Evolutionary conservation across 2,113 vertebrate genomes (phyloP), one percentile per base, ranked within the genome.

Genomic region (Calypte anna): DNA sequence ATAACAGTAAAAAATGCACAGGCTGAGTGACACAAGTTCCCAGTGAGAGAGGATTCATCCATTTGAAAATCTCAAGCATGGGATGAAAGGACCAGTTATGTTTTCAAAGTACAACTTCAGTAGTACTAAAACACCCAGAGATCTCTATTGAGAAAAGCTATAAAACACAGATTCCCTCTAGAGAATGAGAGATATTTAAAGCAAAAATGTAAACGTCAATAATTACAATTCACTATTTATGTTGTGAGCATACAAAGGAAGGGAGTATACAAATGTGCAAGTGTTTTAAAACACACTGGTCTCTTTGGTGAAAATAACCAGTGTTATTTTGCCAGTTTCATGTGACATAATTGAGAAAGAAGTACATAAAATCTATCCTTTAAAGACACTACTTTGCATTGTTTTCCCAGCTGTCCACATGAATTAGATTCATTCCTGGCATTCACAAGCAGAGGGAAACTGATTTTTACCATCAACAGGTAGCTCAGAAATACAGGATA

Each of bases 401-500:
- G 82, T 74, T 96, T 75, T 85, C 59, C 70, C 82, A 88, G 68
- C 93, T 92, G 88, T 54, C 38, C 70, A 96, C 46, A 91, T 61
- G 72, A 96, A 93, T 88, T 62, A 92, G 53, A 84, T 85, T 75
- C 19, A 89, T 86, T 55, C 53, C 76, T 74, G 48, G 62, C 81
- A 62, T 58, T 80, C 80, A 48, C 59, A 91, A 57, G 25, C 86
- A 86, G 59, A 85, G 50, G 11, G 24, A 55, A 96, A 72, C 78
- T 38, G 14, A 95, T 81, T 96, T 96, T 95, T 82, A 87, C 83
- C 28, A 43, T 79, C 91, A 95, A 92, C 91, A 95, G 78, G 88
- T 90, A 95, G 96, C 94, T 96, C 94, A 97, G 93, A 97, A 94
- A 93, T 91, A 95, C 90, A 91, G 83, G 82, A 90, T 89, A 79